Conservation (phyloP, 2,888 invertebrate genomes). For the Buathra laborator region DNA sequence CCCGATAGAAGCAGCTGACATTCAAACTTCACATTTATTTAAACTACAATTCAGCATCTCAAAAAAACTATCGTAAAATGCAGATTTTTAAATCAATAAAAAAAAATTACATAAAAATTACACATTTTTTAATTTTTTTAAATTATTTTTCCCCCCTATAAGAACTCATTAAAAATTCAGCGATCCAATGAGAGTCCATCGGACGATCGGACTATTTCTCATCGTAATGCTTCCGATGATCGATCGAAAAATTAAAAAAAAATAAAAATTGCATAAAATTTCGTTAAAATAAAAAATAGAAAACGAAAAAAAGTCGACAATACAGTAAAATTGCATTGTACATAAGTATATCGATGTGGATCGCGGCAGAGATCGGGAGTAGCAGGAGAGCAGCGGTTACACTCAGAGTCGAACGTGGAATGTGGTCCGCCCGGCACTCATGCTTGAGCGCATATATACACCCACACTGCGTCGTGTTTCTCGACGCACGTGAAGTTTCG, state of each 20-base stretch:
- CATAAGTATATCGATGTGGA: constrained; percentile 43
- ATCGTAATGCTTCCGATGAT: too few relatives aligned
- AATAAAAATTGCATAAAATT: neutral
- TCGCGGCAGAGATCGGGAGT: constrained; percentile 31
- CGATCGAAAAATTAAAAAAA: too few relatives aligned
- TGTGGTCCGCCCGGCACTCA: constrained; percentile 81
- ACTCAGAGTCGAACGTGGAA: constrained; percentile 82
- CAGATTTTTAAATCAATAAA: too few relatives aligned
- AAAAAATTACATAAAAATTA: too few relatives aligned
- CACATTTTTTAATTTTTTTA: too few relatives aligned
- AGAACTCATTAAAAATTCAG: too few relatives aligned
- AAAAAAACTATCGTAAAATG: neutral
- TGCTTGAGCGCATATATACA: constrained; percentile 66
- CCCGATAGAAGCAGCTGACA: constrained; percentile 7
- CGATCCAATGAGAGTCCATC: too few relatives aligned
- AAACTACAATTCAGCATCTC: neutral
- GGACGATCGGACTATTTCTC: too few relatives aligned
- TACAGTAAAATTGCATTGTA: constrained; percentile 19
- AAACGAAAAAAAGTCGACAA: neutral
- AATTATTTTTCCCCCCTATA: too few relatives aligned
- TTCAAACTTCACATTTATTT: neutral
- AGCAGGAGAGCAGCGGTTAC: constrained; percentile 63
- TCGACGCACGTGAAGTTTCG: constrained; percentile 65
- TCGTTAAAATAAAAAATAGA: neutral
- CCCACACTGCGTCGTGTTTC: constrained; percentile 67